These are phyloP conservation scores for Pimpla rufipes DNA, from an alignment of 2,888 invertebrate species.

Conservation along the genomic window DNA sequence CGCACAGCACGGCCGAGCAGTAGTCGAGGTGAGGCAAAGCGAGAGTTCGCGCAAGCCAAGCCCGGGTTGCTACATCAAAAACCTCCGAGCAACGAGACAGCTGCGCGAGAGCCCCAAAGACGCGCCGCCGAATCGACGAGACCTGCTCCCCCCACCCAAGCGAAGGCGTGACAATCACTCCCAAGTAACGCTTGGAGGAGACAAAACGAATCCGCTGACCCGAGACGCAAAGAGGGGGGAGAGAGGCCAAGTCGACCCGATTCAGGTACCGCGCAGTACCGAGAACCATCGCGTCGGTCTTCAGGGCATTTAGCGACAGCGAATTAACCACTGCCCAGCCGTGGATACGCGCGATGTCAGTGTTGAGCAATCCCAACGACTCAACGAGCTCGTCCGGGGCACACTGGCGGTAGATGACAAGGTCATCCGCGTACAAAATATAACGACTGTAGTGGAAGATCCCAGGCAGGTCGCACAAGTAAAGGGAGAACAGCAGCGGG, in stretches of 20 bases:
- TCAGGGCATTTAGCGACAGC: background rate
- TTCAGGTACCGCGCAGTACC: constrained; percentile 3
- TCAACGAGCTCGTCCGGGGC: background rate
- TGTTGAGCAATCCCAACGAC: background rate
- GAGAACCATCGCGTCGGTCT: too few species aligned
- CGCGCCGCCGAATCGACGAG: too few species aligned
- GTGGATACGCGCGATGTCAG: constrained; percentile 22
- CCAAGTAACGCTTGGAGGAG: background rate
- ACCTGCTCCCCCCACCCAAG: too few species aligned
- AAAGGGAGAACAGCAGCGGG: constrained; percentile 11
- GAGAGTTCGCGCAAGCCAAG: background rate
- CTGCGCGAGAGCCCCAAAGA: constrained; percentile 27
- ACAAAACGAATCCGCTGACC: too few species aligned
- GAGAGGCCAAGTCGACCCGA: background rate
- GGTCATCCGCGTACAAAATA: constrained; percentile 28
- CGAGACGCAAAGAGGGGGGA: constrained; percentile 11
- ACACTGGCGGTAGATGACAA: constrained; percentile 14
- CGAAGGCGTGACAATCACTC: too few species aligned
- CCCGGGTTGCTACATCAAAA: background rate
- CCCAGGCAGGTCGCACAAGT: background rate
- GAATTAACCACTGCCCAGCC: constrained; percentile 26
- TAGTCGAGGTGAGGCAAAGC: constrained; percentile 7
- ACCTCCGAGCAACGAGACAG: background rate
- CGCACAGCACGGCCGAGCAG: background rate
- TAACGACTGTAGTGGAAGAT: background rate